phyloP scores from a whole-genome alignment of 2,113 vertebrate species.

The Trinectes maculatus region DNA sequence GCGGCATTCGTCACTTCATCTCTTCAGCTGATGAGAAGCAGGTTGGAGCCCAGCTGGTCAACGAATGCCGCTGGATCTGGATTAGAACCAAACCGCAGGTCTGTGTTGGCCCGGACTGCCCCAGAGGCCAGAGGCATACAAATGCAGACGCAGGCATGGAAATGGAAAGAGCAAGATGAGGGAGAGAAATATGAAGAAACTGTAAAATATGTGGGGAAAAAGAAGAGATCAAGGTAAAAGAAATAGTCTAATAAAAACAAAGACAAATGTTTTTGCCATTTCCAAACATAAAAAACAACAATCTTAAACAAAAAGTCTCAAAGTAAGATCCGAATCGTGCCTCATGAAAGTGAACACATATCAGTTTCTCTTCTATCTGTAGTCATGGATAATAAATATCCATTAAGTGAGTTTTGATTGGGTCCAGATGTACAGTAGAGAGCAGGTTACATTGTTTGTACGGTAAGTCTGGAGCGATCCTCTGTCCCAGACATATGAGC shows the following conservation, averaged over 20 bases:
- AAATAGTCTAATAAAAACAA: background rate
- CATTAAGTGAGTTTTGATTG: constrained; percentile 59
- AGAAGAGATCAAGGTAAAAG: background rate
- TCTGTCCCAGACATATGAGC: constrained; percentile 69
- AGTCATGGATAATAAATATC: constrained; percentile 53
- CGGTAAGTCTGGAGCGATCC: constrained; percentile 35
- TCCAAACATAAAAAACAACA: background rate
- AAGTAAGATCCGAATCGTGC: constrained; percentile 10
- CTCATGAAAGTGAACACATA: constrained; percentile 22
- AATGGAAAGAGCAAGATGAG: background rate
- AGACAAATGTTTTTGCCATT: background rate
- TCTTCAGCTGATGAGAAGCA: constrained; percentile 66
- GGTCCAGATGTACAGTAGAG: constrained; percentile 68
- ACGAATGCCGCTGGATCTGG: constrained; percentile 42
- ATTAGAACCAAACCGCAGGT: constrained; percentile 52
- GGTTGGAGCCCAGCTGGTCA: constrained; percentile 36
- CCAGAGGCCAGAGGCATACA: constrained; percentile 11
- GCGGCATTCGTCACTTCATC: constrained; percentile 56
- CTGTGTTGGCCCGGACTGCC: constrained; percentile 31
- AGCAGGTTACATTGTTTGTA: constrained; percentile 55
- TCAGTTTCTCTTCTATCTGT: constrained; percentile 27
- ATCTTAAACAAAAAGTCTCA: background rate
- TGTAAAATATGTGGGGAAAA: background rate
- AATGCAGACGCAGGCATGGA: constrained; percentile 6
- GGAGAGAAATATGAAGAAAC: background rate